Base-by-base conservation (phyloP, 2,113 vertebrate genomes). In the Notarius quadriscutis region DNA sequence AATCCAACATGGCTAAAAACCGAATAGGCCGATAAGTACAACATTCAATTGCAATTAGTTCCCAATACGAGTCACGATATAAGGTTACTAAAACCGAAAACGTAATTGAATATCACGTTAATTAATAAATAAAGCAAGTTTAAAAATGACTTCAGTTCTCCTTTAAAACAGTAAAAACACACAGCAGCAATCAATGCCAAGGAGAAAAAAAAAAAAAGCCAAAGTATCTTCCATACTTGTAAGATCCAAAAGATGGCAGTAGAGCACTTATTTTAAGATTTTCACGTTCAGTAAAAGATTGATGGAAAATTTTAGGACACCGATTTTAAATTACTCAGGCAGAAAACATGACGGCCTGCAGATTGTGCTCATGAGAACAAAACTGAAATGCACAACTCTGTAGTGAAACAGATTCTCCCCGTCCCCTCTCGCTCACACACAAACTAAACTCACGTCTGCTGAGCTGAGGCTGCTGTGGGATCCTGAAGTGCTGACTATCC, bases 401-500 rank as follows among this genome's bases (percentile, higher is more conserved):
- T 18, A 74, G 67, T 34, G 7, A 71, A 18, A 34, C 67, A 34
- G 18, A 69, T 18, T 9, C 20, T 25, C 62, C 7, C 62, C 20
- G 6, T 25, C 62, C 6, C 62, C 7, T 9, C 30, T 65, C 48
- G 2, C 15, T 81, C 22, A 57, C 51, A 34, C 55, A 84, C 72
- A 81, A 18, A 25, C 18, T 3, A 84, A 0, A 95, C 98, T 97
- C 94, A 99, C 98, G 84, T 99, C 97, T 77, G 94, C 94, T 82
- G 97, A 97, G 92, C 90, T 96, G 88, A 98, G 94, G 90, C 96
- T 97, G 92, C 94, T 96, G 93, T 97, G 97, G 87, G 98, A 97
- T 83, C 97, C 97, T 7, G 97, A 98, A 1, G 98, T 99, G 93
- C 98, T 99, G 92, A 97, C 97, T 87, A 99, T 99, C 98, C 98